phyloP scores from a whole-genome alignment of 30 jellyfish, hydroid and myxozoan species.

The Turritopsis rubra region DNA sequence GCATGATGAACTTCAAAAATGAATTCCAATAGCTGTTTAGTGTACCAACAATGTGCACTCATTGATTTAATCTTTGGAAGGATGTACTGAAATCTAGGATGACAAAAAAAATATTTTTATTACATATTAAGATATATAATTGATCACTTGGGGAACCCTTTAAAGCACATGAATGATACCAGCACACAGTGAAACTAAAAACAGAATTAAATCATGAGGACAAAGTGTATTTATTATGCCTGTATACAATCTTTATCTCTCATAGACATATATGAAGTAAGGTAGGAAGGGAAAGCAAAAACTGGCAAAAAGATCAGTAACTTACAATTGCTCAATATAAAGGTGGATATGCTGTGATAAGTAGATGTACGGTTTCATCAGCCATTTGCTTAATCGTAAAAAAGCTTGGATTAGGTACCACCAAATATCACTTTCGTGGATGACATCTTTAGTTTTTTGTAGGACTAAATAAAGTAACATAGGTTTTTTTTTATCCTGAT shows the following conservation, averaged over 20 bases:
- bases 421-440: slow-evolving; percentile 47
- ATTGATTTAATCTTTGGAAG: slow-evolving; percentile 71
- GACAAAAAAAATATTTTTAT: neutral
- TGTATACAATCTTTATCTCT: too few species aligned
- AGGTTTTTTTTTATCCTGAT: neutral
- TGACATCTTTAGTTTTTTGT: slow-evolving; percentile 43
- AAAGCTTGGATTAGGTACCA: slow-evolving; percentile 75
- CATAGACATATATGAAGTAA: neutral
- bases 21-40: slow-evolving; percentile 38
- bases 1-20: slow-evolving; percentile 74
- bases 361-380: slow-evolving; percentile 72
- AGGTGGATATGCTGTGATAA: slow-evolving; percentile 44
- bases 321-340: slow-evolving; percentile 73
- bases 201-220: neutral
- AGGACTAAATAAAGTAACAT: neutral
- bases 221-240: neutral
- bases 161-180: neutral
- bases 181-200: neutral
- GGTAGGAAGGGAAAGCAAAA: neutral
- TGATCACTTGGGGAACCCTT: neutral
- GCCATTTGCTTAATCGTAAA: slow-evolving; percentile 74
- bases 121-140: neutral
- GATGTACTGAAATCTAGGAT: slow-evolving; percentile 67
- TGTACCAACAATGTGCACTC: slow-evolving; percentile 50
- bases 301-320: neutral